Conservation (phyloP, 2,888 invertebrate genomes). For the Mythimna albipuncta region DNA sequence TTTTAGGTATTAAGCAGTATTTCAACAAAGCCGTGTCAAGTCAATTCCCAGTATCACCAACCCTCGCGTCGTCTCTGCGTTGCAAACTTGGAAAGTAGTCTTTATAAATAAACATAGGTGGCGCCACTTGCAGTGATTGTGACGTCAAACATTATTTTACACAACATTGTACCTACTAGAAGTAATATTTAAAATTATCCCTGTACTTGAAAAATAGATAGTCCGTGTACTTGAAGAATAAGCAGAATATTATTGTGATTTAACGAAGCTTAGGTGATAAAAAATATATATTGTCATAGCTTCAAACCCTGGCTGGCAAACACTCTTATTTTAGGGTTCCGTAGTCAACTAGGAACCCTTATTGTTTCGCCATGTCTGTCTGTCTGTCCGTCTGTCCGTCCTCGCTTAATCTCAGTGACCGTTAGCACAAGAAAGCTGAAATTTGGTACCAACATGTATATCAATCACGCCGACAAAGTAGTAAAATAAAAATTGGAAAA, state of each 20-base stretch:
- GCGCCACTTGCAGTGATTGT: neutral
- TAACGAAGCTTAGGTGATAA: neutral
- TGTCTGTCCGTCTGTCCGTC: too few species aligned
- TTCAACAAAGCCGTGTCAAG: neutral
- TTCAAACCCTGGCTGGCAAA: too few species aligned
- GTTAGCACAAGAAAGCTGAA: too few species aligned
- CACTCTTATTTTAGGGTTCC: too few species aligned
- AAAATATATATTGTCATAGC: neutral
- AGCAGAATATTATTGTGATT: neutral
- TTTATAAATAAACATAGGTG: slow-evolving; percentile 2
- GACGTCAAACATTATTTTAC: neutral
- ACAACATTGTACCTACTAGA: neutral
- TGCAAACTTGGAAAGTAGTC: neutral
- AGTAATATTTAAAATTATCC: neutral
- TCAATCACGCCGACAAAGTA: too few species aligned
- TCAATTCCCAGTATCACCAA: neutral
- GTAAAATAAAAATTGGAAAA: too few species aligned
- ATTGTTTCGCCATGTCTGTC: too few species aligned
- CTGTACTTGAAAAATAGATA: neutral
- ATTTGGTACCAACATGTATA: too few species aligned
- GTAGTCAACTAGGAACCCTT: too few species aligned
- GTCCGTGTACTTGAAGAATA: too few species aligned
- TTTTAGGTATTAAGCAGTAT: neutral
- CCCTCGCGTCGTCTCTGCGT: neutral
- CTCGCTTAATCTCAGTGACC: too few species aligned